phyloP scores from a whole-genome alignment of 2,888 invertebrate species.

The Trimorus sp. region DNA sequence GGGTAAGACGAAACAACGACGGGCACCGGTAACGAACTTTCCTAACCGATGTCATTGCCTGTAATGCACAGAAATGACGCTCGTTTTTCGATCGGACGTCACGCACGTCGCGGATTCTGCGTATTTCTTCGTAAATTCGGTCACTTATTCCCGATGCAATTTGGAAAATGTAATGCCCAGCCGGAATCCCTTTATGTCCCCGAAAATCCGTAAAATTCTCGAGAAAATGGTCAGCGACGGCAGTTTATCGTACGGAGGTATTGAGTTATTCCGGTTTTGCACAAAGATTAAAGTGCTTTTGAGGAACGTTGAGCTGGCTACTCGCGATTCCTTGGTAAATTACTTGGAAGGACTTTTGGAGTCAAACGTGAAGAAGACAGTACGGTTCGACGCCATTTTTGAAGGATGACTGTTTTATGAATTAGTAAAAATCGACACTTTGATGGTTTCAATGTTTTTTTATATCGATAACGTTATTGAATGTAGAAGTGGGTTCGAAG shows the following conservation, averaged over 20 bases:
- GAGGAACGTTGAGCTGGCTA: too few species aligned
- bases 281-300: conserved; percentile 7
- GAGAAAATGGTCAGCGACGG: neutral
- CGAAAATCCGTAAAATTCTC: conserved; percentile 32
- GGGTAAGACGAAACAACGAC: conserved; percentile 33
- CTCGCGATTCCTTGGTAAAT: too few species aligned
- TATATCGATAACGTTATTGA: too few species aligned
- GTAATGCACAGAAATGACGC: too few species aligned
- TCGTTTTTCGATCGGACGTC: conserved; percentile 4
- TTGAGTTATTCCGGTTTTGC: conserved; percentile 17
- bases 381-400: too few species aligned
- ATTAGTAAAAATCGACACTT: too few species aligned
- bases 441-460: too few species aligned
- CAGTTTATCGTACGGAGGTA: conserved; percentile 1
- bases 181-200: conserved; percentile 35
- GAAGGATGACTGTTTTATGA: too few species aligned
- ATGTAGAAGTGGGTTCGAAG: too few species aligned
- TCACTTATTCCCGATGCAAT: conserved; percentile 43
- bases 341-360: too few species aligned
- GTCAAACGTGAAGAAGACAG: too few species aligned
- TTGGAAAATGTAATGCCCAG: conserved; percentile 38
- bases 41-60: conserved; percentile 13
- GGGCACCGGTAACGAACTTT: conserved; percentile 28
- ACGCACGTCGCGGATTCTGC: conserved; percentile 11
- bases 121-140: conserved; percentile 38